Evolutionary conservation across 2,797 vertebrate genomes (phyloP).

Genomic region (Vultur gryphus): DNA sequence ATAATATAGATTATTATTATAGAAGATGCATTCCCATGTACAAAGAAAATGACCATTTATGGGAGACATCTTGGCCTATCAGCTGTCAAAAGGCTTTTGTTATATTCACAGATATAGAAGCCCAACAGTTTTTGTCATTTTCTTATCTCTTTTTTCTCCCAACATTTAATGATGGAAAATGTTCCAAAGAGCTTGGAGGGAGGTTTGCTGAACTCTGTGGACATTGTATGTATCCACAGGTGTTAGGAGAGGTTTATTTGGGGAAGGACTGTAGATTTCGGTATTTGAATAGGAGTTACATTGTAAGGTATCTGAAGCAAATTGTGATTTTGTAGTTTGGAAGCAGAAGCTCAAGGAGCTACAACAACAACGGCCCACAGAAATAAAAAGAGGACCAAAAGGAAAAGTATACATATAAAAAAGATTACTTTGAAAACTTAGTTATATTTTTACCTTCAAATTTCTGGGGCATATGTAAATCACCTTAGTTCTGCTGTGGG

Average conservation of each 20-base stretch:
- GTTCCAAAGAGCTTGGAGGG: not conserved
- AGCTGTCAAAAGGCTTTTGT: not conserved
- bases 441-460: not conserved
- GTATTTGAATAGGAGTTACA: not conserved
- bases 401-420: not conserved
- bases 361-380: not conserved
- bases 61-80: not conserved
- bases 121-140: not conserved
- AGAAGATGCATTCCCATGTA: not conserved
- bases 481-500: not conserved
- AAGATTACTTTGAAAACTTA: not conserved
- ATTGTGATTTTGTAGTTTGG: not conserved
- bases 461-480: not conserved
- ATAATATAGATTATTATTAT: not conserved
- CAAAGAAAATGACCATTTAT: not conserved
- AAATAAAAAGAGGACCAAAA: not conserved
- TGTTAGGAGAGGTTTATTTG: not conserved
- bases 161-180: not conserved
- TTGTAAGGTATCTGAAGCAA: not conserved
- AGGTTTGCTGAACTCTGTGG: not conserved
- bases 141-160: not conserved
- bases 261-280: not conserved
- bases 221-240: accelerated
- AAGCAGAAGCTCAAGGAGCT: not conserved
- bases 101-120: not conserved